These are phyloP conservation scores for Oostethus manadensis DNA, from an alignment of 2,113 vertebrate genomes.

Conservation along the genomic window DNA sequence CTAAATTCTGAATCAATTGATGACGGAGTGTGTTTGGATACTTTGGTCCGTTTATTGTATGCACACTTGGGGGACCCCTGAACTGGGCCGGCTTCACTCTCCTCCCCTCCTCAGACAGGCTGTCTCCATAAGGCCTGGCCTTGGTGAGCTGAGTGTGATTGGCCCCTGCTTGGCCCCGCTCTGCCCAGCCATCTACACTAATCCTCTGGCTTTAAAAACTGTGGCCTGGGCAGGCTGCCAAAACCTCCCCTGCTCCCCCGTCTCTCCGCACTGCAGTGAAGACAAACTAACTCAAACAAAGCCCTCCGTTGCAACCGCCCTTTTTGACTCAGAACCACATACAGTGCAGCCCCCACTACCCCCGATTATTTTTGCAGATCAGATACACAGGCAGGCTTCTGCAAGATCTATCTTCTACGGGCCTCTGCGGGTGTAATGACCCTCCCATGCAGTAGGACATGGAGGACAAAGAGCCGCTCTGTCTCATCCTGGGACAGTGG, in stretches of 20 bases:
- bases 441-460: constrained; percentile 14
- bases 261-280: constrained; percentile 53
- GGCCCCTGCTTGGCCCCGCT: constrained; percentile 65
- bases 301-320: constrained; percentile 16
- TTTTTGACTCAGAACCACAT: constrained; percentile 27
- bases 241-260: constrained; percentile 55
- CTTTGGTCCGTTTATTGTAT: too few species aligned
- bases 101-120: constrained; percentile 60
- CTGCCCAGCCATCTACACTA: constrained; percentile 66
- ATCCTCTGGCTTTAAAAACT: constrained; percentile 66
- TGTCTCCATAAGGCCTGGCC: constrained; percentile 61
- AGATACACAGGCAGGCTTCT: constrained; percentile 32
- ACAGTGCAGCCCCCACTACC: constrained; percentile 41
- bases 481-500: constrained; percentile 11
- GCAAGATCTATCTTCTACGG: constrained; percentile 1
- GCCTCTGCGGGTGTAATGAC: constrained; percentile 23
- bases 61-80: constrained; percentile 44
- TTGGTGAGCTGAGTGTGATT: constrained; percentile 56
- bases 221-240: constrained; percentile 59
- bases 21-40: too few species aligned
- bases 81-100: constrained; percentile 42
- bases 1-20: too few species aligned
- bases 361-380: constrained; percentile 34
- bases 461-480: constrained; percentile 30
- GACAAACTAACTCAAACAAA: constrained; percentile 50